Conservation (phyloP, 2,797 vertebrate genomes). For the Otolemur crassicaudatus region DNA sequence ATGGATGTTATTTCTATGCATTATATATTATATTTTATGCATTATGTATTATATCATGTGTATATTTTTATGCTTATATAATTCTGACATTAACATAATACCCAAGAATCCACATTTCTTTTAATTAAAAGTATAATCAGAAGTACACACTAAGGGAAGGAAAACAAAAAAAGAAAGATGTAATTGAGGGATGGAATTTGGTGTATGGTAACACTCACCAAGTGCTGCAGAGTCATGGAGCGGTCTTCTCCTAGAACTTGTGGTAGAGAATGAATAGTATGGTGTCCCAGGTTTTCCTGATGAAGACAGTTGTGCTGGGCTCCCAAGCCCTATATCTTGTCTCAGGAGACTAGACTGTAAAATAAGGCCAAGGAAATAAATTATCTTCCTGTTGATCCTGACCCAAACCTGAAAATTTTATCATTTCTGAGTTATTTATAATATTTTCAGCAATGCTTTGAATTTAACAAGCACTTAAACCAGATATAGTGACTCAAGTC, state of each 20-base stretch:
- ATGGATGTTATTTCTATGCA: not conserved
- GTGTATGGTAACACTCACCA: slow-evolving; percentile 88
- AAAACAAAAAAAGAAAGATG: not conserved
- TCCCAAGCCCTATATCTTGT: slow-evolving; percentile 92
- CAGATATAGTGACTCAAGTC: not conserved
- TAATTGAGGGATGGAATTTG: not conserved
- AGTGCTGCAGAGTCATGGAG: slow-evolving; percentile 92
- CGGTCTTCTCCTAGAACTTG: slow-evolving; percentile 94
- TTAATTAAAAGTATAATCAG: slow-evolving; percentile 8
- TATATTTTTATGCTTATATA: not conserved
- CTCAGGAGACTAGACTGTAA: slow-evolving; percentile 92
- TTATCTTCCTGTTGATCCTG: slow-evolving; percentile 34
- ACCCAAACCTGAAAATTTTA: not conserved
- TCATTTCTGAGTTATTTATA: slow-evolving; percentile 34
- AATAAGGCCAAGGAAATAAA: slow-evolving; percentile 58
- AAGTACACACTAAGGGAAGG: not conserved
- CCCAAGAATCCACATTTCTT: slow-evolving; percentile 21
- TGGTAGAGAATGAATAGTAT: slow-evolving; percentile 93
- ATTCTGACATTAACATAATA: slow-evolving; percentile 12
- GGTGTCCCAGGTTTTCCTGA: slow-evolving; percentile 93
- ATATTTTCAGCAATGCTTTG: slow-evolving; percentile 15
- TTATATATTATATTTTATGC: no score
- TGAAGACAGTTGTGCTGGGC: slow-evolving; percentile 91
- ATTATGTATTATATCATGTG: no score
- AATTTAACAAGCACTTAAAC: not conserved